Evolutionary conservation across 2,888 invertebrate genomes (phyloP), one percentile per base, ranked within the genome.

Genomic region (Drosophila nr. perissopoda): DNA sequence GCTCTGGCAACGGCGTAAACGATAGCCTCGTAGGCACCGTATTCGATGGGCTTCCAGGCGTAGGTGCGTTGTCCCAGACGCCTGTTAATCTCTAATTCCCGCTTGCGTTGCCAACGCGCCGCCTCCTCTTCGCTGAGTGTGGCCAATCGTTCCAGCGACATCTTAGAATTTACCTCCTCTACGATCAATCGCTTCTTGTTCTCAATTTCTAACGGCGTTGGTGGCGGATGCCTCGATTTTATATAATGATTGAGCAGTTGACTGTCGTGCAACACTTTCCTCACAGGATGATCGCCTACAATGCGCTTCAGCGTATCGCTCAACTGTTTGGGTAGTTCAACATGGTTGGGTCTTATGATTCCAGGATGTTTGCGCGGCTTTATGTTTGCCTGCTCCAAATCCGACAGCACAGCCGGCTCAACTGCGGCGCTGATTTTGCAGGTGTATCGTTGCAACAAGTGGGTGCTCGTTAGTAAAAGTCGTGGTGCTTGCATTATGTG

Each of bases 291-390:
- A 91, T 96, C 96, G 84, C 94, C 93, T 77, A 94, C 88, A 76
- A 95, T 93, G 51, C 93, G 92, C 81, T 93, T 88, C 18, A 96
- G 94, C 4, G 96, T 94, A 29, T 94, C 93, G 31, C 94, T 90
- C 68, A 97, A 94, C 68, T 95, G 94, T 1, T 94, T 92, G 0
- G 97, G 97, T 18, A 97, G 88, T 4, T 92, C 74, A 0, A 95
- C 93, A 2, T 94, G 89, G 81, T 93, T 94, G 1, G 94, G 92
- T 75, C 94, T 94, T 2, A 95, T 93, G 54, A 95, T 94, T 33
- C 97, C 97, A 1, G 97, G 96, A 93, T 97, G 97, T 68, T 95
- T 94, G 60, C 95, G 94, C 0, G 96, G 95, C 91, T 96, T 96
- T 0, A 92, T 46, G 38, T 84, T 84, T 0, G 83, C 79, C 31